These are phyloP conservation scores for Phyllostomus discolor DNA, from an alignment of 2,113 vertebrate genomes.

Conservation along the genomic window DNA sequence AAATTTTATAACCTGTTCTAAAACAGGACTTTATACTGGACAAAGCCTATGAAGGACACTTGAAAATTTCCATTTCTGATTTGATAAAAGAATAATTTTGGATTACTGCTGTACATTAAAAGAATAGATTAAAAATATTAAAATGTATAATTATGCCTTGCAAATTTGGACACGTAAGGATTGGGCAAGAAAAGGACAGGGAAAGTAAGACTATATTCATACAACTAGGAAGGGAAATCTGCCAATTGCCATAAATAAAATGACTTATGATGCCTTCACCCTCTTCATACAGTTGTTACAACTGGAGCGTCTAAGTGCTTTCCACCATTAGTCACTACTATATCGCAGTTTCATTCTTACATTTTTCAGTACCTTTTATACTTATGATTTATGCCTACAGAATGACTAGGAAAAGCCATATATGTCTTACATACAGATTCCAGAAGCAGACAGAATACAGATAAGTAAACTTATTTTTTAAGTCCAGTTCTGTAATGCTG, in stretches of 20 bases:
- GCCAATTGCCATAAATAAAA: conserved; percentile 42
- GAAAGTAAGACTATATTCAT: background rate
- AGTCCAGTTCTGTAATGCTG: background rate
- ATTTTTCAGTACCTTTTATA: conserved; percentile 34
- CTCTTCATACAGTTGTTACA: background rate
- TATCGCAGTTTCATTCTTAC: background rate
- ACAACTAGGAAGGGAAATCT: conserved; percentile 30
- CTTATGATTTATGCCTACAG: conserved; percentile 36
- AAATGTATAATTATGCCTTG: background rate
- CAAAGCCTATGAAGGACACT: background rate
- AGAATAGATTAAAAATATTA: background rate
- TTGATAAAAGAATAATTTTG: background rate
- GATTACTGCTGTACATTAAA: background rate
- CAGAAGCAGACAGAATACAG: background rate
- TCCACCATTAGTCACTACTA: conserved; percentile 40
- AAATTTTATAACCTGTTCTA: background rate
- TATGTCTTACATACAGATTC: background rate
- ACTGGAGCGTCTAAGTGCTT: conserved; percentile 52
- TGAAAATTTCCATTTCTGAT: background rate
- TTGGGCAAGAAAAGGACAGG: background rate
- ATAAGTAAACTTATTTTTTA: background rate
- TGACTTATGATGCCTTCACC: conserved; percentile 18
- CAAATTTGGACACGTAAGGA: background rate
- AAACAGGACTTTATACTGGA: background rate
- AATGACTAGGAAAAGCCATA: background rate